phyloP scores from a whole-genome alignment of 2,797 vertebrate species.

The Lithobates sylvaticus region DNA sequence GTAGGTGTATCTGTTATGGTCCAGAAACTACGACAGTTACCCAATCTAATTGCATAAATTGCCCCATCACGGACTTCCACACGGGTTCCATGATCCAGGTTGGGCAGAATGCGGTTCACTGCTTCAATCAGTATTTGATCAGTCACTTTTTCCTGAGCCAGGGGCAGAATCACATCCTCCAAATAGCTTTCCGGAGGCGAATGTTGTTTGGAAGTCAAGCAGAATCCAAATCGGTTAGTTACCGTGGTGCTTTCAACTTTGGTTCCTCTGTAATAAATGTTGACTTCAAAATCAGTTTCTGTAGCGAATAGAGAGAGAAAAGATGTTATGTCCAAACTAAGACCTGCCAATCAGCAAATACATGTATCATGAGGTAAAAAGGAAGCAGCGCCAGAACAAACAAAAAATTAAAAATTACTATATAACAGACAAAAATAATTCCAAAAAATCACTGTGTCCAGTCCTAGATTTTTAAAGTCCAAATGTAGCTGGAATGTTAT shows the following conservation, averaged over 20 bases:
- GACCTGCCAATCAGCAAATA: neutral
- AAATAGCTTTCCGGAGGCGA: slow-evolving; percentile 62
- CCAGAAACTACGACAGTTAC: slow-evolving; percentile 81
- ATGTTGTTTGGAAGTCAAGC: slow-evolving; percentile 74
- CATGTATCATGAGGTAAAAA: no score
- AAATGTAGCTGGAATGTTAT: no score
- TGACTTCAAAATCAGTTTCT: slow-evolving; percentile 80
- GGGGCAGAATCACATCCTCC: slow-evolving; percentile 77
- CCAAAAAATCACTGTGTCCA: no score
- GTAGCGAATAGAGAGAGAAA: neutral
- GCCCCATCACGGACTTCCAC: slow-evolving; percentile 69
- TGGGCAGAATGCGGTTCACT: slow-evolving; percentile 70
- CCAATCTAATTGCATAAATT: slow-evolving; percentile 76
- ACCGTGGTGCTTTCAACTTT: slow-evolving; percentile 74
- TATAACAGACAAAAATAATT: no score
- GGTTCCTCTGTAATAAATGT: slow-evolving; percentile 81
- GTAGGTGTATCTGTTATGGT: slow-evolving; percentile 77
- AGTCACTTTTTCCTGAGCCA: slow-evolving; percentile 65
- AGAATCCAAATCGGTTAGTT: slow-evolving; percentile 76
- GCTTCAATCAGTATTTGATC: neutral
- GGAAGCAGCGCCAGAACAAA: no score
- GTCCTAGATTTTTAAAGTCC: no score
- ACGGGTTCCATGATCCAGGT: slow-evolving; percentile 76
- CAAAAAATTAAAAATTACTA: no score
- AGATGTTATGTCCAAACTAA: no score